Percentiles rank a stretch among this genome's conserved stretches.
phyloP scores from a whole-genome alignment of 2,797 vertebrate species.

The Anisognathus igniventris region DNA sequence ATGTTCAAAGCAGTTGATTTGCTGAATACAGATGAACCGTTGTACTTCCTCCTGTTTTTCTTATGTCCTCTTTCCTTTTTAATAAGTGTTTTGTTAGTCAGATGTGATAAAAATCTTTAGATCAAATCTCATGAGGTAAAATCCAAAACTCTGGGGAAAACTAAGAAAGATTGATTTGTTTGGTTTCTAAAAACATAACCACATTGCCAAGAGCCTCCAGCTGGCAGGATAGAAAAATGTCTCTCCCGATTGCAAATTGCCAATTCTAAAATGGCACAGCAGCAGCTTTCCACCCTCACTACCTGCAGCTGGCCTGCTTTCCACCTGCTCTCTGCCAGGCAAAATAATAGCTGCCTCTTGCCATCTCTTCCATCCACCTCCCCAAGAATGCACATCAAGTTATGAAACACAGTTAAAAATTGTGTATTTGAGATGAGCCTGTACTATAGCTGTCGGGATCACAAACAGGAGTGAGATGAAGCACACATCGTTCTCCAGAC shows the following conservation, averaged over 20 bases:
- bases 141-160: slow-evolving; percentile 2
- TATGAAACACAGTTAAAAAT: not conserved
- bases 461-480: not conserved
- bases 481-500: not conserved
- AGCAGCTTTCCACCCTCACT: not conserved
- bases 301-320: slow-evolving; percentile 12
- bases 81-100: slow-evolving; percentile 25
- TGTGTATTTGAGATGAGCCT: not conserved
- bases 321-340: not conserved
- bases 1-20: not conserved
- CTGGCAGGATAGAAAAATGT: not conserved
- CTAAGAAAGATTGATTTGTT: slow-evolving; percentile 44
- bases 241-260: not conserved
- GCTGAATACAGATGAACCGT: not conserved
- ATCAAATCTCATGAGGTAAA: slow-evolving; percentile 17
- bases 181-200: slow-evolving; percentile 10
- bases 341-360: not conserved
- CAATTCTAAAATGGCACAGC: not conserved
- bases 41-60: slow-evolving; percentile 10
- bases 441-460: not conserved
- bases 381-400: not conserved
- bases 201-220: slow-evolving; percentile 5
- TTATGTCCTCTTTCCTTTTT: not conserved
- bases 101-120: not conserved
- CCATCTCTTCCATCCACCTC: not conserved